These are phyloP conservation scores for Hypolimnas misippus DNA, from an alignment of 2,888 invertebrate genomes.

Conservation along the genomic window DNA sequence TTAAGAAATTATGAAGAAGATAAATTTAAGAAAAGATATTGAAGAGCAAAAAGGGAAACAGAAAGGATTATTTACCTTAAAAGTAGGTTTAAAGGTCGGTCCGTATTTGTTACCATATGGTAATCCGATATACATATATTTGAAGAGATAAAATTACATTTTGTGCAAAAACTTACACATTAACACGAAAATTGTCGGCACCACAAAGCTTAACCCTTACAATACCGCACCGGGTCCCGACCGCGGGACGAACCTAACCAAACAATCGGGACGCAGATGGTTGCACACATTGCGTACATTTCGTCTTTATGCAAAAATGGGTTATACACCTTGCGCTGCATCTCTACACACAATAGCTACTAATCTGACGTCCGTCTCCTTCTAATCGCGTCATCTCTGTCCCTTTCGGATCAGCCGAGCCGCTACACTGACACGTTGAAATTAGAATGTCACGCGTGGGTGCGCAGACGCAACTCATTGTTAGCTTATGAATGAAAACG, in stretches of 20 bases:
- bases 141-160: constrained; percentile 27
- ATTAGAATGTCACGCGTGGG: constrained; percentile 79
- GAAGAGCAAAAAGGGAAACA: neutral
- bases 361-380: constrained; percentile 64
- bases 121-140: constrained; percentile 33
- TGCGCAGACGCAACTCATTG: constrained; percentile 74
- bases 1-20: too few species aligned
- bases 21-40: too few species aligned
- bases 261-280: constrained; percentile 75
- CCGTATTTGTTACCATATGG: constrained; percentile 18
- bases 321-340: constrained; percentile 76
- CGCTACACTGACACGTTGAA: constrained; percentile 75
- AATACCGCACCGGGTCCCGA: constrained; percentile 58
- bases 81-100: constrained; percentile 14
- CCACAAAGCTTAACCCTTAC: constrained; percentile 66
- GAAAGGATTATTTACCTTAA: neutral
- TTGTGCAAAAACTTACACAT: constrained; percentile 46
- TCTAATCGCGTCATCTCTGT: constrained; percentile 53
- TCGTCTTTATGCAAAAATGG: constrained; percentile 75
- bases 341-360: constrained; percentile 58
- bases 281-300: constrained; percentile 67
- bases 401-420: constrained; percentile 65
- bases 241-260: constrained; percentile 66
- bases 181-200: constrained; percentile 55
- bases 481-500: constrained; percentile 52